Percentiles rank a stretch among this genome's conserved stretches.
Evolutionary conservation across 2,113 vertebrate genomes (phyloP).

Genomic region (Pachypanchax playfairii): DNA sequence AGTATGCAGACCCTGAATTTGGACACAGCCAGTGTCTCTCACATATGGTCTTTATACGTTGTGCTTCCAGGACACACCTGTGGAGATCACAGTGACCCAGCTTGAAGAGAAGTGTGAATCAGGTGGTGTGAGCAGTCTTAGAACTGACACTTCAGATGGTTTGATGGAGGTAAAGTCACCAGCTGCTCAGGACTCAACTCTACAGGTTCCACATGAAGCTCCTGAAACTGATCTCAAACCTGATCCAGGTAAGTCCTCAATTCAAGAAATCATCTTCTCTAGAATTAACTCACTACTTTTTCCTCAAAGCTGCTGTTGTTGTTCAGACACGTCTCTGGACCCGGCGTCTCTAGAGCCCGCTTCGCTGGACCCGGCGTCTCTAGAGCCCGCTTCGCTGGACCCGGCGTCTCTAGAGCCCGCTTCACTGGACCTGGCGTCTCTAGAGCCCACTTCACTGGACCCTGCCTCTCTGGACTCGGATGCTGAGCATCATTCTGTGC

Average conservation of each 20-base stretch:
- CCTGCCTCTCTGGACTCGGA: background rate
- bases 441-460: background rate
- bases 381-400: background rate
- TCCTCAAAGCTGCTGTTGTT: background rate
- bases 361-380: fast-evolving
- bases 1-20: too few relatives aligned
- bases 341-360: background rate
- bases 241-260: conserved; percentile 12
- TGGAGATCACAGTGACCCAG: background rate
- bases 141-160: background rate
- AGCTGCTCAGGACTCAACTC: background rate
- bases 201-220: background rate
- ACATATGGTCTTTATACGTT: background rate
- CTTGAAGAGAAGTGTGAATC: conserved; percentile 2
- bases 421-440: fast-evolving
- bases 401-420: background rate
- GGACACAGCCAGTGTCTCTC: too few relatives aligned
- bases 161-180: background rate
- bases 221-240: background rate
- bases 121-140: background rate
- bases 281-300: background rate
- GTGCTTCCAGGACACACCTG: conserved; percentile 17
- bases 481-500: background rate
- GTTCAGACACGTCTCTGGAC: background rate
- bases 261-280: too few relatives aligned